Conservation (phyloP, 2,113 vertebrate genomes). For the Steatornis caripensis region DNA sequence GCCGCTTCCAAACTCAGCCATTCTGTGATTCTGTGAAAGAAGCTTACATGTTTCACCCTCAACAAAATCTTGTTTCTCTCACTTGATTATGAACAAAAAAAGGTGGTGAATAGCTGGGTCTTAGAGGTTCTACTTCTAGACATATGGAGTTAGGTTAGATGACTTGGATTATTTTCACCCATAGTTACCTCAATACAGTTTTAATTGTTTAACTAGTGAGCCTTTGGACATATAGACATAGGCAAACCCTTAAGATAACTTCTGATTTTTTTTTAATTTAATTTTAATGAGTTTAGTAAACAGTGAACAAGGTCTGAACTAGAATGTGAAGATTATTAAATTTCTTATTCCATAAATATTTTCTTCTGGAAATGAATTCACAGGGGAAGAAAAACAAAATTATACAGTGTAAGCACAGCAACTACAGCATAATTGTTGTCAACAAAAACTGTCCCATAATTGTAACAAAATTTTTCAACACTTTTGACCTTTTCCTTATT, state of each 20-base stretch:
- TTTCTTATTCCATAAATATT: not conserved
- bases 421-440: not conserved
- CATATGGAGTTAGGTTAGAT: not conserved
- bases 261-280: not conserved
- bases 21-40: not conserved
- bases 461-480: not conserved
- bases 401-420: not conserved
- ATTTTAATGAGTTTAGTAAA: not conserved
- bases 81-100: not conserved
- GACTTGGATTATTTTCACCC: not conserved
- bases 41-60: not conserved
- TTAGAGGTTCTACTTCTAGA: not conserved
- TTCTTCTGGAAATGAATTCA: slow-evolving; percentile 26
- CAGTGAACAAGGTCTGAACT: not conserved
- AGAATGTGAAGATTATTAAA: not conserved
- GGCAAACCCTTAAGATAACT: not conserved
- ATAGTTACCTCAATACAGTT: not conserved
- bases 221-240: not conserved
- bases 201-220: not conserved
- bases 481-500: not conserved
- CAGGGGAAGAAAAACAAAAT: slow-evolving; percentile 16
- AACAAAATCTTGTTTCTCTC: not conserved
- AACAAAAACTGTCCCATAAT: slow-evolving; percentile 17
- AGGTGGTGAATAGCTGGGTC: not conserved
- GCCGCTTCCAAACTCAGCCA: not conserved